phyloP scores from a whole-genome alignment of 2,797 vertebrate species.

The Mycteria americana region DNA sequence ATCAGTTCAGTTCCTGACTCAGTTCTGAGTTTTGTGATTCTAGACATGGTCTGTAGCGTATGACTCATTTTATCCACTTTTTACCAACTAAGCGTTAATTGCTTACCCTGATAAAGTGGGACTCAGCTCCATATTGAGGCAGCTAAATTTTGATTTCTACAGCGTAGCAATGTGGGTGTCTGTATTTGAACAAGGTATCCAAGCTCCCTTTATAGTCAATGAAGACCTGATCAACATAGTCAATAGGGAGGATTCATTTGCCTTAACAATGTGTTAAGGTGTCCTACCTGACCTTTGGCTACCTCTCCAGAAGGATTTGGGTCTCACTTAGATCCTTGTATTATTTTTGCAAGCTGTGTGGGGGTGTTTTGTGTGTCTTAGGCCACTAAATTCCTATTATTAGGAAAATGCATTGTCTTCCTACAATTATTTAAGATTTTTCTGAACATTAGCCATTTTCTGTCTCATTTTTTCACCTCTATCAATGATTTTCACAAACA shows the following conservation, averaged over 20 bases:
- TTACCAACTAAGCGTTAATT: background rate
- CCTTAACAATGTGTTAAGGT: background rate
- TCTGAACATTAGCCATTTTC: background rate
- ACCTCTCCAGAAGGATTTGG: background rate
- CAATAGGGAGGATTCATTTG: background rate
- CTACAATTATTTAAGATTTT: background rate
- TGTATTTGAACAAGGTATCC: background rate
- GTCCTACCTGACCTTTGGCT: background rate
- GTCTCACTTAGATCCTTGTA: background rate
- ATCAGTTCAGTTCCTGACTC: background rate
- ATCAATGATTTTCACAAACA: background rate
- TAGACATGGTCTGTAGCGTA: background rate
- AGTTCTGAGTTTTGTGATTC: background rate
- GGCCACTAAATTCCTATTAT: background rate
- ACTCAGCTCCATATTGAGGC: background rate
- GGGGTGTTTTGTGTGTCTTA: background rate
- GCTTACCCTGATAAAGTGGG: background rate
- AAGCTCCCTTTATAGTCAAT: background rate
- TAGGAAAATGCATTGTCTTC: background rate
- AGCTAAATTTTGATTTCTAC: background rate
- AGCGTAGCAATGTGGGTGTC: background rate
- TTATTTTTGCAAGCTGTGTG: background rate
- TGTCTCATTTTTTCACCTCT: background rate
- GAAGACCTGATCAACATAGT: background rate
- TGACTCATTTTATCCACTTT: accelerated